Percentiles rank a stretch among this genome's conserved stretches.
Evolutionary conservation across 1,140 invertebrate genomes (phyloP).

Genomic region (Drosophila kepulauana): DNA sequence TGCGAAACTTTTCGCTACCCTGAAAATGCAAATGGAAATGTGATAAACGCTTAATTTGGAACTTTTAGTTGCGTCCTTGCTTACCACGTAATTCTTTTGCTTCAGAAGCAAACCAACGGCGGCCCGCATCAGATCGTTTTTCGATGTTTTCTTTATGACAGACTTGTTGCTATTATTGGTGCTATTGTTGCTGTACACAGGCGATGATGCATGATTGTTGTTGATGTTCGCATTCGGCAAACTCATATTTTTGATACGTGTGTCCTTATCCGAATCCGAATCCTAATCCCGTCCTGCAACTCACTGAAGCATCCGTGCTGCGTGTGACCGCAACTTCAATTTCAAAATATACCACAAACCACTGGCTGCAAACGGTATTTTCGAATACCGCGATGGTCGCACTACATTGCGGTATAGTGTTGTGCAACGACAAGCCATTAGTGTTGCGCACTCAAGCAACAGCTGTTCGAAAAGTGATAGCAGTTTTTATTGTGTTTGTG

Average conservation of each 20-base stretch:
- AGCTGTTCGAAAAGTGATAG: constrained; percentile 40
- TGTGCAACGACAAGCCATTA: constrained; percentile 8
- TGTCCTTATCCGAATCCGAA: constrained; percentile 47
- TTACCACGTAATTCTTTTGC: constrained; percentile 83
- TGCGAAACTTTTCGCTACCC: constrained; percentile 78
- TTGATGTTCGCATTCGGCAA: constrained; percentile 68
- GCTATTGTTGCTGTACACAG: constrained; percentile 45
- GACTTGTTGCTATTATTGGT: constrained; percentile 56
- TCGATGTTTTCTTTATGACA: constrained; percentile 64
- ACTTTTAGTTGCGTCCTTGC: neutral
- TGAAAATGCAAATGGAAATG: constrained; percentile 8
- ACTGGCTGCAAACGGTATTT: neutral
- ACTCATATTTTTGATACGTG: constrained; percentile 60
- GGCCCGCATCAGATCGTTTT: constrained; percentile 77
- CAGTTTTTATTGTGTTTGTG: constrained; percentile 29
- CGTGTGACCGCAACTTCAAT: constrained; percentile 15
- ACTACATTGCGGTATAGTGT: constrained; percentile 22
- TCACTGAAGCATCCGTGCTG: constrained; percentile 44
- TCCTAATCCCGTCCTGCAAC: constrained; percentile 71
- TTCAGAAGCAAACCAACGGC: constrained; percentile 79
- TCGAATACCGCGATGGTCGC: neutral
- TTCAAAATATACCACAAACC: neutral
- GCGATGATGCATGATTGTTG: constrained; percentile 63
- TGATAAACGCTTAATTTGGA: neutral
- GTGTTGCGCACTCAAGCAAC: constrained; percentile 21